These are phyloP conservation scores for Pteronotus mesoamericanus DNA, from an alignment of 2,797 vertebrate species.

Conservation along the genomic window DNA sequence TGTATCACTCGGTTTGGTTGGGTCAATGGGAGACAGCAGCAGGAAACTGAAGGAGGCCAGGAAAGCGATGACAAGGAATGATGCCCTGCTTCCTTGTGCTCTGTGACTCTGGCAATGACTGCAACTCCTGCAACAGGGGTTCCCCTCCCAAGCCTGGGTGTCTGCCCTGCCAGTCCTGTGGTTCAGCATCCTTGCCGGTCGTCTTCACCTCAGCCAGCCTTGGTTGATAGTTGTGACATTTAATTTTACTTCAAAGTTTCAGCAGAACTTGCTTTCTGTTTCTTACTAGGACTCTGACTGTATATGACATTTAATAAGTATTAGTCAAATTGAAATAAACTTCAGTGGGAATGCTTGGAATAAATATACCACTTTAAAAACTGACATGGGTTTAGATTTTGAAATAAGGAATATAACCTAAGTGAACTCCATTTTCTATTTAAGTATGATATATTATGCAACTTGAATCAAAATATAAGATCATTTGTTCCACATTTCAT, in stretches of 20 bases:
- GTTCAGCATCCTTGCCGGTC: not conserved
- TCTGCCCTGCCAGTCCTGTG: not conserved
- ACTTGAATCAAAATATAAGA: not conserved
- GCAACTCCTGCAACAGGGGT: not conserved
- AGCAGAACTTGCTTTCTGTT: not conserved
- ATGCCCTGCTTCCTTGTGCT: not conserved
- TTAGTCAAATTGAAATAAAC: not conserved
- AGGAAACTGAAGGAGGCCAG: not conserved
- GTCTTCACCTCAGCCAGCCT: not conserved
- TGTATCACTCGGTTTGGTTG: not conserved
- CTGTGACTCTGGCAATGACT: not conserved
- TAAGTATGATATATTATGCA: not conserved
- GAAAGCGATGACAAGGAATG: not conserved
- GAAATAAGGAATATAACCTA: not conserved
- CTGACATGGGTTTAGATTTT: not conserved
- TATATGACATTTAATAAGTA: not conserved
- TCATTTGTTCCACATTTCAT: not conserved
- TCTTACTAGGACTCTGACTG: not conserved
- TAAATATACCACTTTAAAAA: not conserved
- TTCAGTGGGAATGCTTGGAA: not conserved
- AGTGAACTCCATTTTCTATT: not conserved
- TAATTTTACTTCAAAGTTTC: not conserved
- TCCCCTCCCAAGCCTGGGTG: not conserved
- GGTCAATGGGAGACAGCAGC: not conserved
- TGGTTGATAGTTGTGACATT: not conserved